Evolutionary conservation across 2,797 vertebrate genomes (phyloP), one percentile per base, ranked within the genome.

Genomic region (Vespertilio murinus): DNA sequence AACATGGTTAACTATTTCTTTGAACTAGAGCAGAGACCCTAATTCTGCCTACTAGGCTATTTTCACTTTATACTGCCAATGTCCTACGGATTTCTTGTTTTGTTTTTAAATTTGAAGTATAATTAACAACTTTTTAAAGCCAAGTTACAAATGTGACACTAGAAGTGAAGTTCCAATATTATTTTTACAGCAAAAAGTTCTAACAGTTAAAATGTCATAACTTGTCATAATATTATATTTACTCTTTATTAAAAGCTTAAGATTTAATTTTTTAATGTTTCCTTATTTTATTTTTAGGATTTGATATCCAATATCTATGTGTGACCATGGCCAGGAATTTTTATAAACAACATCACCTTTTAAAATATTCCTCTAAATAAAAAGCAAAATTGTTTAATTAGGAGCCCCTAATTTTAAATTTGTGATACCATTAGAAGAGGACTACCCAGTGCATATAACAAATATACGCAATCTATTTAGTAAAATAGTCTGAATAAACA

Each of bases 381-480:
- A 95, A 89, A 35, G 5, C 42, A 73, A 49, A 35, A 2, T 67
- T 59, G 0, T 80, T 33, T 56, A 70, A 82, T 25, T 56, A 23
- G 11, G 38, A 77, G 14, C 4, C 0, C 6, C 56, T 65, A 54
- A 56, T 78, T 93, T 91, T 59, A 38, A 8, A 69, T 52, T 52
- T 84, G 40, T 80, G 8, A 20, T 47, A 88, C 38, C n/a, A 49
- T 67, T 49, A 91, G 11, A 88, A 49, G 47, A 49, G 47, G 4
- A 49, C 49, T 91, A 91, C 14, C 0, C 42, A 64, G 11, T 49
- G 9, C 11, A 17, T 54, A 28, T 1, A 0, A 65, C 52, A 61
- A 85, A 28, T 88, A 80, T 73, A 74, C 80, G 71, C n/a, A 73
- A 78, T 52, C n/a, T 83, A 40, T 73, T 79, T 79, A 78, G 40